A percentile compares a stretch with the other conserved stretches of the same genome.
Evolutionary conservation across 2,797 vertebrate genomes (phyloP).

Genomic region (Rhinogobio ventralis): DNA sequence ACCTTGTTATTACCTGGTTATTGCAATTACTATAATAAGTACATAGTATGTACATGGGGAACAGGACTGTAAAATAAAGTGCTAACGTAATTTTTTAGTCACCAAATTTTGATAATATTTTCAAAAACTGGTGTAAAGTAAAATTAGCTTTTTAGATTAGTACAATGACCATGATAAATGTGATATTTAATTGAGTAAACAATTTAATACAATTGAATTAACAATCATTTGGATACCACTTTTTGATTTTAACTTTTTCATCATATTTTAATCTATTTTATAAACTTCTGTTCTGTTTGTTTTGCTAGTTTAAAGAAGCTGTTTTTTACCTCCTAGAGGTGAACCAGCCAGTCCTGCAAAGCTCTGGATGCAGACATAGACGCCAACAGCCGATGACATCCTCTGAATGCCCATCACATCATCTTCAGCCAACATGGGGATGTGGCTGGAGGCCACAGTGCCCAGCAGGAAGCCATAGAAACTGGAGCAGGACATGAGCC

Average conservation of each 20-base stretch:
- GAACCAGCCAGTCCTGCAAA: slow-evolving; percentile 93
- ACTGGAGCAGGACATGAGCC: slow-evolving; percentile 86
- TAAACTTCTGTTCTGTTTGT: neutral
- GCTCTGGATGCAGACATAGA: slow-evolving; percentile 96
- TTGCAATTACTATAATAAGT: too few relatives aligned
- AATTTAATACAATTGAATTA: too few relatives aligned
- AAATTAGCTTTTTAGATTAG: neutral
- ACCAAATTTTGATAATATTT: neutral
- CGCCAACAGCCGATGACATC: slow-evolving; percentile 93
- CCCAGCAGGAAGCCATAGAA: slow-evolving; percentile 92
- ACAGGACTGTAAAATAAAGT: too few relatives aligned
- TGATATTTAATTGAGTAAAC: neutral
- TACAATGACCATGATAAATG: neutral
- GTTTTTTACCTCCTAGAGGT: slow-evolving; percentile 89
- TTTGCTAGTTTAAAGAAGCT: neutral
- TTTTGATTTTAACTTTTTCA: too few relatives aligned
- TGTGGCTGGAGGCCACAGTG: slow-evolving; percentile 87
- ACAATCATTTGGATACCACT: too few relatives aligned
- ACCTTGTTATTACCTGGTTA: too few relatives aligned
- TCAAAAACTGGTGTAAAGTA: neutral
- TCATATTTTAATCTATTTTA: neutral
- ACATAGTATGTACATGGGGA: too few relatives aligned
- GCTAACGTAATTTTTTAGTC: neutral
- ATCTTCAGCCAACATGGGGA: slow-evolving; percentile 93
- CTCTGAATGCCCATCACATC: slow-evolving; percentile 91